Evolutionary conservation across 1,140 invertebrate genomes (phyloP), one percentile per base, ranked within the genome.

Genomic region (Arion vulgaris): DNA sequence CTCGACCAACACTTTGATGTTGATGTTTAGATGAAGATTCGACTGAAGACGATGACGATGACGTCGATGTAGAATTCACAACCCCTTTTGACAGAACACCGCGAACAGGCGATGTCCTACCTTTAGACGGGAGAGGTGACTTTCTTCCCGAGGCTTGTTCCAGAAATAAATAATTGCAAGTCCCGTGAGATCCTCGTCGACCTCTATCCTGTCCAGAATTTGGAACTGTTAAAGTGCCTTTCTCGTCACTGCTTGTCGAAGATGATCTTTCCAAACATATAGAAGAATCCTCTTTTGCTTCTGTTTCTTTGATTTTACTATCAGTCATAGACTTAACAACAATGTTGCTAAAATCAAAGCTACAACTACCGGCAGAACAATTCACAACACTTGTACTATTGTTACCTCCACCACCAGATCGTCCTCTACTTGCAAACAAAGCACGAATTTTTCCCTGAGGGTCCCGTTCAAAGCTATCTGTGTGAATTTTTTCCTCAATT

Each of bases 211-310:
- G 66, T 5, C 15, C 51, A 15, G 26, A 23, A 66, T 23, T 32
- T 39, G 80, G 69, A 15, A 81, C 71, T 15, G 71, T 13, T 15
- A 72, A 32, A 2, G 69, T n/a, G 1, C 69, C 71, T 41, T 32
- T 68, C 71, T 81, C 80, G 28, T 81, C 80, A 71, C 80, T 81
- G 71, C 80, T 81, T 2, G 80, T 81, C 1, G 80, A 81, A 36
- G 80, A 81, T 4, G 80, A 81, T 36, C 80, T 68, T 51, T 81
- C 80, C 11, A 62, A 74, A 26, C 38, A 62, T 45, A 5, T 49
- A n/a, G 74, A 53, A 45, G 1, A 41, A 2, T 28, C 45, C 32
- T 66, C 76, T 13, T 66, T 66, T 28, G 17, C 4, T 5, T 23
- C 49, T 5, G 71, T 39, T 69, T 32, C 78, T 51, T 45, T 80